Percentiles rank a stretch among this genome's conserved stretches.
These are phyloP conservation scores for Chionoecetes opilio DNA, from an alignment of 1,140 invertebrate genomes.

Conservation along the genomic window DNA sequence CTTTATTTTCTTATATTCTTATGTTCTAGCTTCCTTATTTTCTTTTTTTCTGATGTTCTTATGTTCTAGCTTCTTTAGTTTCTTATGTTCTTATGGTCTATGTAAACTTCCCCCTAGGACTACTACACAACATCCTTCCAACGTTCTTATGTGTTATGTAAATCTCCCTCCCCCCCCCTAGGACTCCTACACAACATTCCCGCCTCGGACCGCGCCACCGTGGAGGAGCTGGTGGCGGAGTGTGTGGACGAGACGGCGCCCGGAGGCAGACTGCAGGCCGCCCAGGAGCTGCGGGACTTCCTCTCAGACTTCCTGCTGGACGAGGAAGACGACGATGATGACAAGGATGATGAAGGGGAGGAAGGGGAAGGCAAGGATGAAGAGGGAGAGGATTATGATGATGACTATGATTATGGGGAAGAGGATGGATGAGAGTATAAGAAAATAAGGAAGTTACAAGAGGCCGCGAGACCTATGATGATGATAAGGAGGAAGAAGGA, in stretches of 20 bases:
- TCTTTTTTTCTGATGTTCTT: too few relatives aligned
- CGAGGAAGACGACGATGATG: slow-evolving; percentile 62
- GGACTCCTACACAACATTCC: slow-evolving; percentile 70
- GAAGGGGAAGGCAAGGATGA: slow-evolving; percentile 25
- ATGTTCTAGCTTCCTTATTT: too few relatives aligned
- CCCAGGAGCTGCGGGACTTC: slow-evolving; percentile 71
- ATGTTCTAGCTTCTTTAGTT: too few relatives aligned
- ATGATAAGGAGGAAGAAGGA: too few relatives aligned
- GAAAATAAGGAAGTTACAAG: too few relatives aligned
- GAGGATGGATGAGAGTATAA: slow-evolving; percentile 12
- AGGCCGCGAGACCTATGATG: too few relatives aligned
- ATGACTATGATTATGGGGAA: slow-evolving; percentile 65
- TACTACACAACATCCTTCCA: too few relatives aligned
- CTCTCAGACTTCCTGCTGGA: slow-evolving; percentile 70
- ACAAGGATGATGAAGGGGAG: slow-evolving; percentile 47
- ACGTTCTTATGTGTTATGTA: too few relatives aligned
- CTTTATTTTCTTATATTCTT: too few relatives aligned
- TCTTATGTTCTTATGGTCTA: too few relatives aligned
- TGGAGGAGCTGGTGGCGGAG: slow-evolving; percentile 69
- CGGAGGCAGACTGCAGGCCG: slow-evolving; percentile 68
- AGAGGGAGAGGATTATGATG: slow-evolving; percentile 53
- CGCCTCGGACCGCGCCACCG: slow-evolving; percentile 66
- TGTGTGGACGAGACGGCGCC: slow-evolving; percentile 73
- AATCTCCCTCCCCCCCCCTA: not conserved
- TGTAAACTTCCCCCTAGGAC: too few relatives aligned